phyloP scores from a whole-genome alignment of 2,113 vertebrate species.

The Gobius niger region DNA sequence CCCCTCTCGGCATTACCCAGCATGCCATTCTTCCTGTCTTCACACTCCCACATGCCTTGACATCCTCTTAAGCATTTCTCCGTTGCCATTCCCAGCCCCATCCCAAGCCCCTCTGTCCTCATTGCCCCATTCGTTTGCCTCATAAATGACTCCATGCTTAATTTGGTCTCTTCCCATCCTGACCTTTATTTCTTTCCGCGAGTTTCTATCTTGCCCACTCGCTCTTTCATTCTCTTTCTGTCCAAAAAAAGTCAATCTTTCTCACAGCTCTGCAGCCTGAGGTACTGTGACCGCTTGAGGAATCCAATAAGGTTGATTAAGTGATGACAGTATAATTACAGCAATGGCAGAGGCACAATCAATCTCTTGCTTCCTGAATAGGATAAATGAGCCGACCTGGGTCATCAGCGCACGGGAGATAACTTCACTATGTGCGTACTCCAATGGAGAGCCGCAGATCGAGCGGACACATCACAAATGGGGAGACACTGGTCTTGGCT shows the following conservation, averaged over 20 bases:
- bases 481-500: slow-evolving; percentile 8
- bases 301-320: slow-evolving; percentile 76
- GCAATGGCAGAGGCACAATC: slow-evolving; percentile 65
- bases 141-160: slow-evolving; percentile 48
- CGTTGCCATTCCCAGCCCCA: slow-evolving; percentile 14
- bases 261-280: slow-evolving; percentile 44
- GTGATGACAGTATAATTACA: slow-evolving; percentile 77
- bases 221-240: slow-evolving; percentile 34
- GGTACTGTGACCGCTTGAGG: slow-evolving; percentile 66
- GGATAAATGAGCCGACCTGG: slow-evolving; percentile 66
- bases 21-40: slow-evolving; percentile 8
- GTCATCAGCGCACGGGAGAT: slow-evolving; percentile 58
- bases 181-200: slow-evolving; percentile 1
- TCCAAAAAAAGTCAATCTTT: slow-evolving; percentile 66
- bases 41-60: slow-evolving; percentile 17
- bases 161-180: slow-evolving; percentile 39
- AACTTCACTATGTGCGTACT: slow-evolving; percentile 36
- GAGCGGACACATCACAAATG: slow-evolving; percentile 15
- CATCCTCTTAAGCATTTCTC: slow-evolving; percentile 26
- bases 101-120: slow-evolving; percentile 33
- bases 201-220: slow-evolving; percentile 10
- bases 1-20: slow-evolving; percentile 8
- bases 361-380: slow-evolving; percentile 70
- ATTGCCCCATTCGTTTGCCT: slow-evolving; percentile 39
- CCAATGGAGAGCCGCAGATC: slow-evolving; percentile 8